Percentiles rank a stretch among this genome's conserved stretches.
Conservation (phyloP, 2,113 vertebrate species). For the Bostrychus sinensis region DNA sequence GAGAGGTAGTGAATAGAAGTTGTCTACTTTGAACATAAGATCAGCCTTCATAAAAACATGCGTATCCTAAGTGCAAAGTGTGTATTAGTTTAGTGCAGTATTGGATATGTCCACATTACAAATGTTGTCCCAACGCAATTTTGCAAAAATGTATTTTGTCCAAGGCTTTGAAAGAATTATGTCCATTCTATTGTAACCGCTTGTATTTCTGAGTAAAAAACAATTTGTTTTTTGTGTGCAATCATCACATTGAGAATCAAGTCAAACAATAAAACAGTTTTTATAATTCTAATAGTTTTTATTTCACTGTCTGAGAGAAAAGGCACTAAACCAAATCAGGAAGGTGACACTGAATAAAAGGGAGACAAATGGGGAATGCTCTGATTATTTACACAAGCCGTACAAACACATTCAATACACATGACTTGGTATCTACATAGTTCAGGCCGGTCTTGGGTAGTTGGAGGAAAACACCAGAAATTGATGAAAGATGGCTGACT, state of each 20-base stretch:
- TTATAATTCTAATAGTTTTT: conserved; percentile 80
- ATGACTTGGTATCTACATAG: conserved; percentile 26
- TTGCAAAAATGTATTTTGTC: too few species aligned
- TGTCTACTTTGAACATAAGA: too few species aligned
- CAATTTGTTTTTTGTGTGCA: background rate
- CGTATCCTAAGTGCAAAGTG: too few species aligned
- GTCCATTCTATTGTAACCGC: background rate
- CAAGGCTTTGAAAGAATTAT: too few species aligned
- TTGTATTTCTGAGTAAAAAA: too few species aligned
- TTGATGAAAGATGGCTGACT: background rate
- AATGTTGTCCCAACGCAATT: too few species aligned
- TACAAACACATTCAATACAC: conserved; percentile 25
- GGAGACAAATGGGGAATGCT: conserved; percentile 16
- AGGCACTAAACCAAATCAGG: conserved; percentile 83
- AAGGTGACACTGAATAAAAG: conserved; percentile 52
- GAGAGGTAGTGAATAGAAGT: too few species aligned
- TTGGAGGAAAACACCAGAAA: conserved; percentile 7
- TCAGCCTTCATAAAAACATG: too few species aligned
- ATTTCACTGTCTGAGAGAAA: conserved; percentile 82
- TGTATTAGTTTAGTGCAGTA: too few species aligned
- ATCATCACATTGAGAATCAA: conserved; percentile 13
- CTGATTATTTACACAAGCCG: conserved; percentile 41
- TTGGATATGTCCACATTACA: too few species aligned
- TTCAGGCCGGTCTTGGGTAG: conserved; percentile 33
- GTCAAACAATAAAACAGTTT: background rate